Conservation (phyloP, 2,888 invertebrate species). For the Automeris io region DNA sequence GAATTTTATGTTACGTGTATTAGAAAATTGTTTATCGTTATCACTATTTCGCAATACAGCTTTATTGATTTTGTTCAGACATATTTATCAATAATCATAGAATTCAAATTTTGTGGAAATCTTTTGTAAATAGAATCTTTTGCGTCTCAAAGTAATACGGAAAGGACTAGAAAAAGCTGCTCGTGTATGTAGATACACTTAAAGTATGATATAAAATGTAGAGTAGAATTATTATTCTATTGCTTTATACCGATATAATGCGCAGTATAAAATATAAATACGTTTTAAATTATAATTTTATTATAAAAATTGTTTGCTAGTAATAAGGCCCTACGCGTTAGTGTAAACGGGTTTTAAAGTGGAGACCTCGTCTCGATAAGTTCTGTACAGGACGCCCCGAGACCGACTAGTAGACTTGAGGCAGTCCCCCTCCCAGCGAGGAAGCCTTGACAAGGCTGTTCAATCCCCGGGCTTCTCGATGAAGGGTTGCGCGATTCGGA, state of each 20-base stretch:
- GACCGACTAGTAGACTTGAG: too few relatives aligned
- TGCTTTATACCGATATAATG: not conserved
- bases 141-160: not conserved
- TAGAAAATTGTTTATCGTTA: not conserved
- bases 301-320: too few relatives aligned
- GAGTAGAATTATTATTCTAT: not conserved
- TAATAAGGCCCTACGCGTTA: too few relatives aligned
- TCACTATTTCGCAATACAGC: not conserved
- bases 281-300: not conserved
- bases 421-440: too few relatives aligned
- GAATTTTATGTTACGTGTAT: not conserved
- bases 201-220: not conserved
- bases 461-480: too few relatives aligned
- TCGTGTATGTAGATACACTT: not conserved
- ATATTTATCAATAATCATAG: not conserved
- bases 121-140: not conserved
- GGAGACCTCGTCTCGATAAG: too few relatives aligned
- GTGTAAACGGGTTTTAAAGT: too few relatives aligned
- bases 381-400: too few relatives aligned
- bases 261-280: not conserved
- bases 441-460: too few relatives aligned
- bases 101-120: not conserved
- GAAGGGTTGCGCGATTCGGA: too few relatives aligned
- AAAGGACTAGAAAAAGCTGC: not conserved
- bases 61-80: constrained; percentile 1